phyloP scores from a whole-genome alignment of 1,140 invertebrate genomes.

The Homalodisca vitripennis region DNA sequence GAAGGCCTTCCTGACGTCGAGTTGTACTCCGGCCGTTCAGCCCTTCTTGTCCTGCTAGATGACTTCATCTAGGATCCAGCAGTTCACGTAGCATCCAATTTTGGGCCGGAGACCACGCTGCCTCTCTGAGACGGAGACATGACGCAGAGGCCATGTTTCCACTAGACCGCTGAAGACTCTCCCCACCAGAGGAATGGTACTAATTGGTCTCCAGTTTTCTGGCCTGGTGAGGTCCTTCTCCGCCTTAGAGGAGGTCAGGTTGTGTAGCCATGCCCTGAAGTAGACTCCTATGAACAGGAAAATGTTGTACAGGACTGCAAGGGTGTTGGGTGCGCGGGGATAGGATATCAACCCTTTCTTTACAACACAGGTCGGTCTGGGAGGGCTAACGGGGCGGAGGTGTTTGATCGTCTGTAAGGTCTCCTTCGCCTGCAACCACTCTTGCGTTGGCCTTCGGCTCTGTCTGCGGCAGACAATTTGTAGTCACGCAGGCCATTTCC shows the following conservation, averaged over 20 bases:
- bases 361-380: constrained; percentile 12
- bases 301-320: constrained; percentile 32
- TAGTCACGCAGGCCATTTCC: too few relatives aligned
- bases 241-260: constrained; percentile 41
- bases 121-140: not conserved
- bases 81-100: constrained; percentile 37
- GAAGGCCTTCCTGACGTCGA: constrained; percentile 39
- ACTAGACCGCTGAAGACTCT: constrained; percentile 34
- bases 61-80: constrained; percentile 16
- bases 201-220: constrained; percentile 39
- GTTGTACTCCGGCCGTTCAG: too few relatives aligned
- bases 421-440: not conserved
- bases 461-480: too few relatives aligned
- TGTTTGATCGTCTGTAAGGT: not conserved
- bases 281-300: not conserved
- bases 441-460: too few relatives aligned
- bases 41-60: constrained; percentile 30
- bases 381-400: constrained; percentile 8
- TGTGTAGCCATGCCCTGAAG: constrained; percentile 33
- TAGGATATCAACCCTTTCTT: not conserved
- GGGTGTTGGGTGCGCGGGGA: not conserved
- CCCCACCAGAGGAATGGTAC: constrained; percentile 20
- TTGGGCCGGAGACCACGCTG: too few relatives aligned
- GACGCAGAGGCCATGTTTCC: not conserved
- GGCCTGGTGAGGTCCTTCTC: constrained; percentile 32